Conservation (phyloP, 2,113 vertebrate genomes). For the Meleagris gallopavo region DNA sequence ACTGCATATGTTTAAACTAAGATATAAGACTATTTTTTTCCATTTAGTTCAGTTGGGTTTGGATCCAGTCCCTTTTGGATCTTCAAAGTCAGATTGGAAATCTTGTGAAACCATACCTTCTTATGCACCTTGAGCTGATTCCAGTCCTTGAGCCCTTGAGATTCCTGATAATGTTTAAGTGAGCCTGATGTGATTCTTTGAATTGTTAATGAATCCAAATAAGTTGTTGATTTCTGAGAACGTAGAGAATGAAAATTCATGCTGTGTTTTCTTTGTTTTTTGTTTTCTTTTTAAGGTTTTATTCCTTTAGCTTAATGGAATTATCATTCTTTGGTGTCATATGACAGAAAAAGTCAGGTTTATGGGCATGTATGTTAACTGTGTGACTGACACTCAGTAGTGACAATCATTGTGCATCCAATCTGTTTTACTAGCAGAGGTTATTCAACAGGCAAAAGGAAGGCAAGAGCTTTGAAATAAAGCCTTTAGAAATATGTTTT, state of each 20-base stretch:
- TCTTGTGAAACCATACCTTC: background rate
- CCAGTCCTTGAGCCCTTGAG: background rate
- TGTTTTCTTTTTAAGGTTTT: background rate
- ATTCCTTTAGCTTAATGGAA: background rate
- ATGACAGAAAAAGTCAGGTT: background rate
- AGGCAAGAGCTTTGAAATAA: background rate
- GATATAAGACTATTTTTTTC: background rate
- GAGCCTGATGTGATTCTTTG: background rate
- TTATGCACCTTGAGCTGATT: background rate
- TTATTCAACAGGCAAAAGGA: background rate
- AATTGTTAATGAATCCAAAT: background rate
- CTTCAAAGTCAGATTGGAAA: constrained; percentile 9
- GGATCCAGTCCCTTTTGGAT: background rate
- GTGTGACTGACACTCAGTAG: background rate
- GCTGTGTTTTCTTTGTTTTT: background rate
- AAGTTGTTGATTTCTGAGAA: constrained; percentile 11
- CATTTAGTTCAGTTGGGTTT: constrained; percentile 14
- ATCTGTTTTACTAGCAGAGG: background rate
- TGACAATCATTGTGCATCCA: background rate
- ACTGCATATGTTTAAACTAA: constrained; percentile 28
- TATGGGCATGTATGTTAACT: fast-evolving
- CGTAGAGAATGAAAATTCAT: background rate
- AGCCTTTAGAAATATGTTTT: background rate
- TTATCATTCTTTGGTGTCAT: background rate
- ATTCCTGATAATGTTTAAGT: background rate